Base-by-base conservation (phyloP, 1,140 invertebrate genomes). In the Drosophila tristis region DNA sequence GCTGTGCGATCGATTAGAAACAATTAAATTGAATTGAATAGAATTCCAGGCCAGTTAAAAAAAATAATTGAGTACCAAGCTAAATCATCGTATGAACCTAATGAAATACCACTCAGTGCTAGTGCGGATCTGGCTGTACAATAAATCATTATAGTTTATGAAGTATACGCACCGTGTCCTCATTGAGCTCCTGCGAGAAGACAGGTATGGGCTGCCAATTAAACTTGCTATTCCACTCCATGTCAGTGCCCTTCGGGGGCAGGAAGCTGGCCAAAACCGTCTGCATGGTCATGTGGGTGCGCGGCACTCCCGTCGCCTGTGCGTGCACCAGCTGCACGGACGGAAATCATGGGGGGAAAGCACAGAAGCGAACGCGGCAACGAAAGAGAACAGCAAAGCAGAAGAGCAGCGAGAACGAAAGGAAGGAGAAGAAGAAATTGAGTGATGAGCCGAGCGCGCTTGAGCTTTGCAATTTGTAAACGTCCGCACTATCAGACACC, bases 151-250 rank as follows among this genome's bases (percentile, higher is more conserved):
- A 39, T 7, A 4, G 25, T 20, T 39, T 26, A 70, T 70, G 53
- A 70, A 56, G 58, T 74, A 74, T 74, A 85, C 91, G 93, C 93
- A 96, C 95, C 71, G 93, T 94, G 90, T 96, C 96, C 78, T 95
- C 91, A 16, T 93, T 89, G 39, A 94, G 81, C 5, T 93, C 92
- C 85, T 95, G 92, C 20, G 95, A 95, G 78, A 94, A 94, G 13
- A 97, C 93, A 9, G 95, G 94, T 70, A 97, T 94, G 6, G 96
- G 96, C 80, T 96, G 96, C 96, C 96, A 97, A 63, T 93, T 86
- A 23, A 96, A 86, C 55, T 93, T 92, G 11, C 91, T 76, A 75
- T 95, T 94, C 93, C 95, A 95, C 44, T 93, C 92, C 85, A 96
- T 94, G 8, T 93, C 87, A 0, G 92, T 90, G 23, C 92, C 91